Percentiles rank a stretch among this genome's conserved stretches.
phyloP scores from a whole-genome alignment of 2,888 invertebrate species.

The Ypsolopha sequella region DNA sequence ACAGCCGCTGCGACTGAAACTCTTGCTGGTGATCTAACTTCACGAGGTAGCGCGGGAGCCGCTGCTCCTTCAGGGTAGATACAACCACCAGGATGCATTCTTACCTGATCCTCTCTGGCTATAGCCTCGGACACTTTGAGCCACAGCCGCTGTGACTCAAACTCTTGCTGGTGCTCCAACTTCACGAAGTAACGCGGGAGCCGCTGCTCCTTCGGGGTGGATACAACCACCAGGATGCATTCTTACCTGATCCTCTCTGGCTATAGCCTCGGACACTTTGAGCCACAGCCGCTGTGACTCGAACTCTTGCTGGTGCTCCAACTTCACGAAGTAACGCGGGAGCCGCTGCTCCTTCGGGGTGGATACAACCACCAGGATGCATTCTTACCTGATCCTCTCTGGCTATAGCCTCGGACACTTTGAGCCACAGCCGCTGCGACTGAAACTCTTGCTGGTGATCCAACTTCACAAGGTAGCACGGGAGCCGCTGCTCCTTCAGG shows the following conservation, averaged over 20 bases:
- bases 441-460: slow-evolving; percentile 85
- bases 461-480: slow-evolving; percentile 81
- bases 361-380: slow-evolving; percentile 77
- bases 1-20: too few relatives aligned
- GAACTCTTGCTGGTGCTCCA: slow-evolving; percentile 81
- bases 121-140: too few relatives aligned
- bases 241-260: slow-evolving; percentile 78
- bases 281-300: slow-evolving; percentile 93
- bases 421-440: slow-evolving; percentile 89
- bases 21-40: too few relatives aligned
- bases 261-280: slow-evolving; percentile 88
- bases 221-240: too few relatives aligned
- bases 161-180: too few relatives aligned
- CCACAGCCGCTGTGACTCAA: too few relatives aligned
- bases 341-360: slow-evolving; percentile 79
- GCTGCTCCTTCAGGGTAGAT: too few relatives aligned
- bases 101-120: too few relatives aligned
- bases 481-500: slow-evolving; percentile 78
- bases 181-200: too few relatives aligned
- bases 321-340: slow-evolving; percentile 80
- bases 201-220: too few relatives aligned
- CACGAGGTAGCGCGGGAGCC: too few relatives aligned
- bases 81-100: too few relatives aligned
- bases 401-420: slow-evolving; percentile 87
- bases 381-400: slow-evolving; percentile 79